These are phyloP conservation scores for Elgaria multicarinata DNA, from an alignment of 2,113 vertebrate species.

Conservation along the genomic window DNA sequence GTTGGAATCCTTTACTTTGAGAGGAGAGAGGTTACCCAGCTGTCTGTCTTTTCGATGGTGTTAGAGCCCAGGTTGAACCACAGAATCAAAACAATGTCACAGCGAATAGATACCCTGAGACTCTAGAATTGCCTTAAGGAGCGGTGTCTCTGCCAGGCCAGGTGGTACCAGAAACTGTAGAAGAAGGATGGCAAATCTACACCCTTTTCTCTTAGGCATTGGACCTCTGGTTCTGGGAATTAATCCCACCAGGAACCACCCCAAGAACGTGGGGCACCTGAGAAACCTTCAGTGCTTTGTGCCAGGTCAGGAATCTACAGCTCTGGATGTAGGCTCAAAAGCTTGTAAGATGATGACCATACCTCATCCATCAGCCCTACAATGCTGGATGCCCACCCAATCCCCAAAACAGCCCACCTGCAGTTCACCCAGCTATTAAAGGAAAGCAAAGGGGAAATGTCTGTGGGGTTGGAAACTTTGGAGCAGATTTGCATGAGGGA, in stretches of 20 bases:
- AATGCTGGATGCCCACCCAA: not conserved
- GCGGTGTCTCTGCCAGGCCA: not conserved
- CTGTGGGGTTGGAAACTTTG: not conserved
- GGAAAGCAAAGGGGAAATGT: not conserved
- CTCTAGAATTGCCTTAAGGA: not conserved
- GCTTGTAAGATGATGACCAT: not conserved
- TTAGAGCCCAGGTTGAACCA: not conserved
- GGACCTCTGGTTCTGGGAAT: not conserved
- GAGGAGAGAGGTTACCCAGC: not conserved
- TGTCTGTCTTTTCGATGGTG: not conserved
- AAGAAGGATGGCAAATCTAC: not conserved
- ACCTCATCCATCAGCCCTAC: not conserved
- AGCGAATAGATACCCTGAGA: not conserved
- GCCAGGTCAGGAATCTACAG: not conserved
- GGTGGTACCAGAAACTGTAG: not conserved
- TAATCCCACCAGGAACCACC: not conserved
- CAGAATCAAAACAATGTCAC: not conserved
- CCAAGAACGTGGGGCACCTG: not conserved
- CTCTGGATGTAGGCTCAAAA: not conserved
- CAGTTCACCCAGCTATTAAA: constrained; percentile 1
- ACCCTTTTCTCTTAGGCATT: not conserved
- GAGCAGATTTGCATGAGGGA: not conserved
- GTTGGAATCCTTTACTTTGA: not conserved
- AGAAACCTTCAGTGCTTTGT: not conserved
- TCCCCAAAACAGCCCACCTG: not conserved